Conservation (phyloP, 2,888 invertebrate genomes). For the Gisinianus flammeolus region DNA sequence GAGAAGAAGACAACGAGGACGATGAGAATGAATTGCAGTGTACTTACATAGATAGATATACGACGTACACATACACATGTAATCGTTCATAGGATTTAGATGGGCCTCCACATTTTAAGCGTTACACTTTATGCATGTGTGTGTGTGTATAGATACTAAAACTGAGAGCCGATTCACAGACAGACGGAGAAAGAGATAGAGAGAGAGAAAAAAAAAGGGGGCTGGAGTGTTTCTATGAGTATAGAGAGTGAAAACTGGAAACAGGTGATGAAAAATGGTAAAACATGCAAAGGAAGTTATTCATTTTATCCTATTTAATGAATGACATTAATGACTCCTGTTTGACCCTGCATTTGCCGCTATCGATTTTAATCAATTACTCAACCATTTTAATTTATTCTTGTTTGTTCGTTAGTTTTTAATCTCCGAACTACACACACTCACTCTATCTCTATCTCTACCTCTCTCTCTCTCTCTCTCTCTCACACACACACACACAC, state of each 20-base stretch:
- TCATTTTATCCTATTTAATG: constrained; percentile 31
- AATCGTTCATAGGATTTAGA: no score
- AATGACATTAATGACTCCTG: constrained; percentile 33
- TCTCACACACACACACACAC: background rate
- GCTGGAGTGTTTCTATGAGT: no score
- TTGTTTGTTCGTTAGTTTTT: background rate
- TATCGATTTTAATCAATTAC: constrained; percentile 39
- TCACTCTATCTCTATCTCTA: background rate
- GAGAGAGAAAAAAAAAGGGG: no score
- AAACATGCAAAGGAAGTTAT: constrained; percentile 33
- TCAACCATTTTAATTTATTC: background rate
- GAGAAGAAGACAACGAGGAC: no score
- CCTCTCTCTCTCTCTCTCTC: background rate
- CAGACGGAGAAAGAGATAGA: no score
- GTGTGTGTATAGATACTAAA: no score
- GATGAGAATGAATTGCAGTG: no score
- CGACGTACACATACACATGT: no score
- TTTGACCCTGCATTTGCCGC: constrained; percentile 19
- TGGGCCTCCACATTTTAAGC: no score
- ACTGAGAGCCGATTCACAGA: no score
- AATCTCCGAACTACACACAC: background rate
- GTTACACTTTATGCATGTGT: no score
- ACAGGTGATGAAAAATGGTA: constrained; percentile 37
- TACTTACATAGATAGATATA: no score
- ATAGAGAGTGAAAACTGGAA: background rate